A percentile compares a stretch with the other conserved stretches of the same genome.
Evolutionary conservation across 2,888 invertebrate genomes (phyloP).

Genomic region (Arctia plantaginis): DNA sequence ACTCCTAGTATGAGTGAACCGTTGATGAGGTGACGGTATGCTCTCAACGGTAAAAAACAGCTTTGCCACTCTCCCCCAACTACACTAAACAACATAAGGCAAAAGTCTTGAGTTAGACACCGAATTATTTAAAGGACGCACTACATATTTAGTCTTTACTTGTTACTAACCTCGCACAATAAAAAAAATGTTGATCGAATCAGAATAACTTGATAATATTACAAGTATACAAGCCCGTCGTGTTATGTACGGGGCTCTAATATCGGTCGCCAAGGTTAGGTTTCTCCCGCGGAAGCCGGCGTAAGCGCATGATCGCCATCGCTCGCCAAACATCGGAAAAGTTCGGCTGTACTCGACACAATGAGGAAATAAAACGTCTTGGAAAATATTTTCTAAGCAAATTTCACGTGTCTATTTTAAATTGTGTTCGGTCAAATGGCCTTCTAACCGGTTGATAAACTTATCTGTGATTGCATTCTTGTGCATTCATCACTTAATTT

Average conservation of each 20-base stretch:
- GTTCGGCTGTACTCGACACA: constrained; percentile 37
- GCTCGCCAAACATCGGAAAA: constrained; percentile 50
- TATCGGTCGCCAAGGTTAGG: constrained; percentile 65
- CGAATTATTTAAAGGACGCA: neutral
- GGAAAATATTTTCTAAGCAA: constrained; percentile 30
- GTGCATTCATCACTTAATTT: constrained; percentile 5
- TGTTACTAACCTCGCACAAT: neutral
- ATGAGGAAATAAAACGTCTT: constrained; percentile 32
- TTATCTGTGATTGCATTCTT: constrained; percentile 21
- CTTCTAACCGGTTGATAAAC: constrained; percentile 9
- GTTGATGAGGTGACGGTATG: neutral
- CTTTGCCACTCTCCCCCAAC: too few species aligned
- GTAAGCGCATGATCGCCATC: constrained; percentile 38
- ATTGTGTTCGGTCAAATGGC: neutral
- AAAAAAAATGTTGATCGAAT: constrained; percentile 1
- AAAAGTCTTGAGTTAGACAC: neutral
- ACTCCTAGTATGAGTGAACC: too few species aligned
- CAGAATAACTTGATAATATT: neutral
- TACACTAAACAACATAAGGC: too few species aligned
- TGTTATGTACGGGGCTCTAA: constrained; percentile 41
- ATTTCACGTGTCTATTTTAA: constrained; percentile 24
- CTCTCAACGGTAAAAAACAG: too few species aligned
- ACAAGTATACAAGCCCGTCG: constrained; percentile 11
- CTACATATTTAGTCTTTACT: neutral
- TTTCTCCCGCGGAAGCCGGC: constrained; percentile 50